Evolutionary conservation across 2,113 vertebrate genomes (phyloP).

Genomic region (Aegithalos caudatus): DNA sequence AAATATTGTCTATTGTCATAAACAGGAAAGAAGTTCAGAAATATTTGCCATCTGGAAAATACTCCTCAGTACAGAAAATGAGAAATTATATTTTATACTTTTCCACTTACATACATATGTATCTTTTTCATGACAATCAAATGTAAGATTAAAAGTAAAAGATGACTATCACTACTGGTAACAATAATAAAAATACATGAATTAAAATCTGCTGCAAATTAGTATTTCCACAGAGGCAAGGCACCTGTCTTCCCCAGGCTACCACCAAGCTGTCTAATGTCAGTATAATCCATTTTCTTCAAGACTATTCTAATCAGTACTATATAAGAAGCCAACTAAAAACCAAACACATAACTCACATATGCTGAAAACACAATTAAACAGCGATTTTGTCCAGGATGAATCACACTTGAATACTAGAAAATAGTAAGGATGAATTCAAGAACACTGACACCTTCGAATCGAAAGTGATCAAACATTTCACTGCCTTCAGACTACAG

Average conservation of each 20-base stretch:
- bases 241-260: neutral
- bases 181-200: neutral
- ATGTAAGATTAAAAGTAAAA: neutral
- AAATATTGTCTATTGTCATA: neutral
- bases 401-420: neutral
- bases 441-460: neutral
- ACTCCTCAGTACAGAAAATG: neutral
- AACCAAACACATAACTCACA: neutral
- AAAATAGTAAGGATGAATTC: neutral
- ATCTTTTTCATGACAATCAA: neutral
- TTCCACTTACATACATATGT: neutral
- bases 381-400: neutral
- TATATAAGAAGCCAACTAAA: neutral
- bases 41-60: neutral
- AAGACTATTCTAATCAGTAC: neutral
- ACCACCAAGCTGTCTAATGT: neutral
- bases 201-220: neutral
- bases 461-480: neutral
- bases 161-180: neutral
- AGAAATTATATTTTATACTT: neutral
- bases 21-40: neutral
- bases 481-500: slow-evolving; percentile 20
- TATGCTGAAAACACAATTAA: neutral
- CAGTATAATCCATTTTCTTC: neutral
- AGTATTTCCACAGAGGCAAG: neutral